Evolutionary conservation across 2,113 vertebrate genomes (phyloP).

Genomic region (Bolborhynchus lineola): DNA sequence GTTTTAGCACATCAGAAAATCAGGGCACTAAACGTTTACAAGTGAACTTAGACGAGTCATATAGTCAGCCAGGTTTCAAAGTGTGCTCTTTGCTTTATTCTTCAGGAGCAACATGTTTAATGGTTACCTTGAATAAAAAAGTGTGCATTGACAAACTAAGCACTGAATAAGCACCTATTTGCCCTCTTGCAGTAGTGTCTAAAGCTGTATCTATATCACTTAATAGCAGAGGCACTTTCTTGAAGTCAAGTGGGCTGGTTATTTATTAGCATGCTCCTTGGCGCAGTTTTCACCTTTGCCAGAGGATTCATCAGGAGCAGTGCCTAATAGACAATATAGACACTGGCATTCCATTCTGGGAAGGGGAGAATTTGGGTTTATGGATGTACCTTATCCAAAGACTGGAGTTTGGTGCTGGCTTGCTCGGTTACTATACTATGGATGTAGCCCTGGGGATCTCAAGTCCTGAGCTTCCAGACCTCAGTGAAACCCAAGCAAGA

Average conservation of each 20-base stretch:
- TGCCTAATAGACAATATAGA: background rate
- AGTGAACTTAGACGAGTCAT: background rate
- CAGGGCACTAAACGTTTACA: background rate
- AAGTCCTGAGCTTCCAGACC: background rate
- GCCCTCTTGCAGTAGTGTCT: background rate
- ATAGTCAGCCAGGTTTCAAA: background rate
- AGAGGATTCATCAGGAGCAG: background rate
- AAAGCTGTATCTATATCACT: background rate
- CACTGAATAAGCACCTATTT: background rate
- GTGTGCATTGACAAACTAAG: background rate
- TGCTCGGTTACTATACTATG: background rate
- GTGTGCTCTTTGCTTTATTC: background rate
- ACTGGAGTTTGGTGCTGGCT: background rate
- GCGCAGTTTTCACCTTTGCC: background rate
- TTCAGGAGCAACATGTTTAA: background rate
- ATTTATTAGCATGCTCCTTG: background rate
- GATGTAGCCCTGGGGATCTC: accelerated
- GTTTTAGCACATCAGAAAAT: background rate
- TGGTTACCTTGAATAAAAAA: background rate
- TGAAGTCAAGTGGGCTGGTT: background rate
- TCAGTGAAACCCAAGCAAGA: background rate
- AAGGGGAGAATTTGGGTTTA: background rate
- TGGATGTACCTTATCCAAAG: background rate
- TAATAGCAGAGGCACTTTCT: background rate
- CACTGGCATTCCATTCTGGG: background rate